Conservation (phyloP, 2,888 invertebrate genomes). For the Lithophane leautieri region DNA sequence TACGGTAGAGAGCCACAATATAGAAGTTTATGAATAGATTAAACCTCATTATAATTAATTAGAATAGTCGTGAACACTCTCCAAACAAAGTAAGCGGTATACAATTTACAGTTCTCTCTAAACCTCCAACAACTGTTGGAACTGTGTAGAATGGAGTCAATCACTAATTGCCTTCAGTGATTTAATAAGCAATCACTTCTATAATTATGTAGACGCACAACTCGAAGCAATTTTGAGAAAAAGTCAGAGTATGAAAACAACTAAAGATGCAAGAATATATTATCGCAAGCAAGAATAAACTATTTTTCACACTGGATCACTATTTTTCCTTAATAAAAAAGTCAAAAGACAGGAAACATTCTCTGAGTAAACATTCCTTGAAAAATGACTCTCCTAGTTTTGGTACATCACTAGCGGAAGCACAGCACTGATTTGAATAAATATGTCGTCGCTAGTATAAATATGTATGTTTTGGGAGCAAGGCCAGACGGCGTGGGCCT, state of each 20-base stretch:
- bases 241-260: background rate
- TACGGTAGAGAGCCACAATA: too few relatives aligned
- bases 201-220: background rate
- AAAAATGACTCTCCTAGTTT: slow-evolving; percentile 24
- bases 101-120: background rate
- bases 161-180: background rate
- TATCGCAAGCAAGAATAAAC: background rate
- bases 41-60: background rate
- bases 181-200: background rate
- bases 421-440: slow-evolving; percentile 49
- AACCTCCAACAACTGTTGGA: slow-evolving; percentile 14
- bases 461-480: slow-evolving; percentile 56
- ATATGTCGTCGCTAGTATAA: slow-evolving; percentile 40
- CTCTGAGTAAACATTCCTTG: slow-evolving; percentile 23
- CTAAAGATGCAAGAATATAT: background rate
- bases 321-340: slow-evolving; percentile 7
- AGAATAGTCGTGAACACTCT: background rate
- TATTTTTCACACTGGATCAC: slow-evolving; percentile 22
- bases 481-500: slow-evolving; percentile 34
- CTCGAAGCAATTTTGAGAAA: background rate
- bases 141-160: background rate
- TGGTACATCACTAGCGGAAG: slow-evolving; percentile 24
- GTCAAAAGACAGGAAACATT: slow-evolving; percentile 15
- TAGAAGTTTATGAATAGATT: background rate
- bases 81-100: background rate